Percentiles rank a stretch among this genome's conserved stretches.
These are phyloP conservation scores for Scytalopus superciliaris DNA, from an alignment of 2,113 vertebrate genomes.

Conservation along the genomic window DNA sequence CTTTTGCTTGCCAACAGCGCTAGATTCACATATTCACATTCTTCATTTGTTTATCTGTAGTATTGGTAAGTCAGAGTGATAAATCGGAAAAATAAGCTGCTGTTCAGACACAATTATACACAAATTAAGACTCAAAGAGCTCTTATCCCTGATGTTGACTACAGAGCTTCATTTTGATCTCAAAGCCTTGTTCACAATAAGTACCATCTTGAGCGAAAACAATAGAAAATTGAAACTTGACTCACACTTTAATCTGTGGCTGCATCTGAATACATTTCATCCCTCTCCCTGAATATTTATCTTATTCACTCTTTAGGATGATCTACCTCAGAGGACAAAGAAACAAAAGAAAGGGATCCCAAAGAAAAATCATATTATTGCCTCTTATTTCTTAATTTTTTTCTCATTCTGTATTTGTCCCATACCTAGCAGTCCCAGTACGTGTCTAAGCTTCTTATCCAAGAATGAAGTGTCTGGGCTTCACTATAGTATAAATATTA, in stretches of 20 bases:
- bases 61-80: background rate
- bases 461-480: background rate
- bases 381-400: background rate
- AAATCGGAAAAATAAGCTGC: background rate
- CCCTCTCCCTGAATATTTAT: background rate
- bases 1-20: background rate
- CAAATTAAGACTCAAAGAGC: conserved; percentile 21
- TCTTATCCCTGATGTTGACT: conserved; percentile 16
- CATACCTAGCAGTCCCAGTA: background rate
- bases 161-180: background rate
- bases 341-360: background rate
- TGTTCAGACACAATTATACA: background rate
- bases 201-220: conserved; percentile 10
- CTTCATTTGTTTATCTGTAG: background rate
- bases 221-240: conserved; percentile 34
- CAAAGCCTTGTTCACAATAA: background rate
- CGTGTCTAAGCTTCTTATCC: background rate
- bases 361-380: background rate
- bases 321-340: background rate
- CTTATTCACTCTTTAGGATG: background rate
- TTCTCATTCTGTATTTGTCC: background rate
- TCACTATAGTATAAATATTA: background rate
- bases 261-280: conserved; percentile 14
- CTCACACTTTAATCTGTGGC: conserved; percentile 32
- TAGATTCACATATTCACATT: background rate